These are phyloP conservation scores for Emberiza fucata DNA, from an alignment of 2,113 vertebrate species.

Conservation along the genomic window DNA sequence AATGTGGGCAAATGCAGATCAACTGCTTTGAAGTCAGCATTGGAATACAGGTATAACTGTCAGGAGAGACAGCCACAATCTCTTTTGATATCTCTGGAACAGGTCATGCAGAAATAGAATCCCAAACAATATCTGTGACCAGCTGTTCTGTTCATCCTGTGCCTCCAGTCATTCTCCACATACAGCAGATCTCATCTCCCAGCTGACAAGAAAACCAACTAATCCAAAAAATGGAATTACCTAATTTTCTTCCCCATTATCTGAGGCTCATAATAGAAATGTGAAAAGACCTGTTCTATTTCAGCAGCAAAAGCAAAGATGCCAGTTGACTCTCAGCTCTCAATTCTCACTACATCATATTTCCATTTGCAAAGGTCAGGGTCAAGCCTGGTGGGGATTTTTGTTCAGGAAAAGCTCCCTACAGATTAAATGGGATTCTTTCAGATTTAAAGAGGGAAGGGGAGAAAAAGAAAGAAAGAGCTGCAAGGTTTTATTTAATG, in stretches of 20 bases:
- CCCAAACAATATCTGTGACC: slow-evolving; percentile 28
- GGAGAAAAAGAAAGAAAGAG: neutral
- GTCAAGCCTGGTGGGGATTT: slow-evolving; percentile 9
- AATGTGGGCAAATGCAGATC: slow-evolving; percentile 7
- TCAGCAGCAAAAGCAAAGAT: slow-evolving; percentile 13
- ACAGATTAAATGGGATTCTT: slow-evolving; percentile 24
- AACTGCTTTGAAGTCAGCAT: neutral
- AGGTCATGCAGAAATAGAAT: slow-evolving; percentile 54
- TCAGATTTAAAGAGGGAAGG: neutral
- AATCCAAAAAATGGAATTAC: slow-evolving; percentile 55
- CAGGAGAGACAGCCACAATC: slow-evolving; percentile 20
- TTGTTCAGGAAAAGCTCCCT: slow-evolving; percentile 18
- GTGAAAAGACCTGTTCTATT: slow-evolving; percentile 22
- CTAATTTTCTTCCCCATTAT: slow-evolving; percentile 54
- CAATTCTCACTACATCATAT: slow-evolving; percentile 43
- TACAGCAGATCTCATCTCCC: slow-evolving; percentile 42
- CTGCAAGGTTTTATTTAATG: neutral
- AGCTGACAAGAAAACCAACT: slow-evolving; percentile 41
- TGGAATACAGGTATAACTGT: slow-evolving; percentile 21
- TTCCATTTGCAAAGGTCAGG: slow-evolving; percentile 49
- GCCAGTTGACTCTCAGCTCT: slow-evolving; percentile 28
- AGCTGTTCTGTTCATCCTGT: slow-evolving; percentile 46
- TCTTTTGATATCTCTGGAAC: slow-evolving; percentile 28
- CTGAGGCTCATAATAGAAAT: slow-evolving; percentile 47
- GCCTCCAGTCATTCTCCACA: slow-evolving; percentile 22